Evolutionary conservation across 2,888 invertebrate genomes (phyloP).

Genomic region (Epistrophe eligans): DNA sequence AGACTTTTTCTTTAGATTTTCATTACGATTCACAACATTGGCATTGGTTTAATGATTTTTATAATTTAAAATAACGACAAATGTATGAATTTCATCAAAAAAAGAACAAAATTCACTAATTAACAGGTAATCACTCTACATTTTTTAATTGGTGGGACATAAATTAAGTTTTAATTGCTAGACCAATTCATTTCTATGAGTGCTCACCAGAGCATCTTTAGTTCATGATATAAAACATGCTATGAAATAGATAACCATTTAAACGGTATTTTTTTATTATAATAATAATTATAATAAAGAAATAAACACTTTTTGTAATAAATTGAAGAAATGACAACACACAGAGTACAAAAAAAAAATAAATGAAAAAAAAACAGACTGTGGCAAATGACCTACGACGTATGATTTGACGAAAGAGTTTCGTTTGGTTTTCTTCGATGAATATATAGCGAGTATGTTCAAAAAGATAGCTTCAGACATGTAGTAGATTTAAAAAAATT

Average conservation of each 20-base stretch:
- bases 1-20: constrained; percentile 72
- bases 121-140: constrained; percentile 9
- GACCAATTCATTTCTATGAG: neutral
- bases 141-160: constrained; percentile 3
- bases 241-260: neutral
- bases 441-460: neutral
- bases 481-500: constrained; percentile 30
- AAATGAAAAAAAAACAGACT: constrained; percentile 71
- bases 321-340: constrained; percentile 76
- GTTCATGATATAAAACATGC: neutral
- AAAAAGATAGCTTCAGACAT: neutral
- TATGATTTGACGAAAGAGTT: constrained; percentile 62
- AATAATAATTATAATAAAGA: constrained; percentile 42
- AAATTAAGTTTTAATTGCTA: constrained; percentile 12
- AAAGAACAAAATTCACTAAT: constrained; percentile 36
- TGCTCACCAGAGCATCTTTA: neutral
- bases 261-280: neutral
- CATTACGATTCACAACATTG: constrained; percentile 60
- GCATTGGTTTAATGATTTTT: neutral
- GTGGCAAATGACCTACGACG: constrained; percentile 69
- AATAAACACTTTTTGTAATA: constrained; percentile 63
- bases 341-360: constrained; percentile 68
- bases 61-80: neutral
- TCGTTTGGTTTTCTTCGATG: constrained; percentile 36
- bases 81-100: constrained; percentile 1